Evolutionary conservation across 2,797 vertebrate genomes (phyloP).

Genomic region (Gorsachius magnificus): DNA sequence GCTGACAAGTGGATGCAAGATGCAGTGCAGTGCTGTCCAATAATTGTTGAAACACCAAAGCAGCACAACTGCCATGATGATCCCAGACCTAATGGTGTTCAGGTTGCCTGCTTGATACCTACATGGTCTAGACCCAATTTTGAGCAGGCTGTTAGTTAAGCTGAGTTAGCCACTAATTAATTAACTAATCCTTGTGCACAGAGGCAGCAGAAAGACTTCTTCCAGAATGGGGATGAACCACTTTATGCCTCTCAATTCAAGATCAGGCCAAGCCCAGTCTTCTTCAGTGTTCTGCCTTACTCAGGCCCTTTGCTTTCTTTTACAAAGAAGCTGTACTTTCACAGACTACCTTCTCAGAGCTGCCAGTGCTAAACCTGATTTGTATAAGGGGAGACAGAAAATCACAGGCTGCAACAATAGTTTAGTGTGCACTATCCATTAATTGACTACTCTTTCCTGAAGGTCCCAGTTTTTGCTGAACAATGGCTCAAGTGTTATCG

Average conservation of each 20-base stretch:
- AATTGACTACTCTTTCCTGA: neutral
- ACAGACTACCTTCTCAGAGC: neutral
- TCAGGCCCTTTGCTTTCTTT: neutral
- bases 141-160: neutral
- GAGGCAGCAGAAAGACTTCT: neutral
- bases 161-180: neutral
- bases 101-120: neutral
- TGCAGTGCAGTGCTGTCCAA: neutral
- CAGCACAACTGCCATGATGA: neutral
- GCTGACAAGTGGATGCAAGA: fast-evolving
- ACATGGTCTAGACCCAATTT: neutral
- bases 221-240: neutral
- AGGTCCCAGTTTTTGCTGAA: neutral
- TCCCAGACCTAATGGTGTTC: neutral
- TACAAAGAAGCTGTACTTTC: neutral
- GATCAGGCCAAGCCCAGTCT: neutral
- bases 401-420: neutral
- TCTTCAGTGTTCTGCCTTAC: neutral
- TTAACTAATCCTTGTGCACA: neutral
- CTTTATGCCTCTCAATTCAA: neutral
- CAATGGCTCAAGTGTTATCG: neutral
- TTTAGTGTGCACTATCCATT: neutral
- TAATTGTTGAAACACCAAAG: neutral
- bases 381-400: neutral
- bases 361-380: neutral